Conservation (phyloP, 2,888 invertebrate species). For the Hetaerina titia region DNA sequence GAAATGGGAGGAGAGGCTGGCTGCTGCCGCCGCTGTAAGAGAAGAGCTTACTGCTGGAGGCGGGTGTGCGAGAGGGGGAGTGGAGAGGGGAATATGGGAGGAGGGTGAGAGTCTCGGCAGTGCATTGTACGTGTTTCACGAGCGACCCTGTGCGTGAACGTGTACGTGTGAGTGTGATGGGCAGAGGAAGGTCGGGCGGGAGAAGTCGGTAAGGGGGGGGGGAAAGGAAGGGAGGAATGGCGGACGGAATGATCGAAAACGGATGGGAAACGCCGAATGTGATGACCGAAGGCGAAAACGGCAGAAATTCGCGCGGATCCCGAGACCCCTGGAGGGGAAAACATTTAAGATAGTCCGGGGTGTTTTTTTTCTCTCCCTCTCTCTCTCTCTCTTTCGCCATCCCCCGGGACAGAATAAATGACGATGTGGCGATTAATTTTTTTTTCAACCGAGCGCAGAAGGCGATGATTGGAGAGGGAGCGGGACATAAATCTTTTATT, state of each 20-base stretch:
- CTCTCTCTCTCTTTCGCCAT: neutral
- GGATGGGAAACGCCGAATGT: slow-evolving; percentile 36
- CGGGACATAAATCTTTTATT: slow-evolving; percentile 34
- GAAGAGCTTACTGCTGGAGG: slow-evolving; percentile 14
- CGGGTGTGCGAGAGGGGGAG: neutral
- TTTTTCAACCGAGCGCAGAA: slow-evolving; percentile 10
- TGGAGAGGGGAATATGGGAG: neutral
- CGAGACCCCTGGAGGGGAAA: neutral
- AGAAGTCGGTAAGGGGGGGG: neutral
- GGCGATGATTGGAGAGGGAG: slow-evolving; percentile 37
- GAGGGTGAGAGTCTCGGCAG: neutral
- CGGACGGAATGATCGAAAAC: neutral
- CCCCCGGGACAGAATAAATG: slow-evolving; percentile 19
- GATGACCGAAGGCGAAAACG: neutral
- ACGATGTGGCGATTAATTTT: slow-evolving; percentile 1
- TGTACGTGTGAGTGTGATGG: neutral
- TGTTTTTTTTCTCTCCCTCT: neutral
- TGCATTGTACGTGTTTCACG: neutral
- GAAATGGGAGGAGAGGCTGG: neutral
- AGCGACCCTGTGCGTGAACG: neutral
- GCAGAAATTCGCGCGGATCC: neutral
- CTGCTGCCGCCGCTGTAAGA: neutral
- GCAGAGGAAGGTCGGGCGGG: neutral
- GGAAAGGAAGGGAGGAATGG: neutral
- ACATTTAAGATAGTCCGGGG: neutral